Evolutionary conservation across 2,888 invertebrate species (phyloP).

Genomic region (Opisthograptis luteolata): DNA sequence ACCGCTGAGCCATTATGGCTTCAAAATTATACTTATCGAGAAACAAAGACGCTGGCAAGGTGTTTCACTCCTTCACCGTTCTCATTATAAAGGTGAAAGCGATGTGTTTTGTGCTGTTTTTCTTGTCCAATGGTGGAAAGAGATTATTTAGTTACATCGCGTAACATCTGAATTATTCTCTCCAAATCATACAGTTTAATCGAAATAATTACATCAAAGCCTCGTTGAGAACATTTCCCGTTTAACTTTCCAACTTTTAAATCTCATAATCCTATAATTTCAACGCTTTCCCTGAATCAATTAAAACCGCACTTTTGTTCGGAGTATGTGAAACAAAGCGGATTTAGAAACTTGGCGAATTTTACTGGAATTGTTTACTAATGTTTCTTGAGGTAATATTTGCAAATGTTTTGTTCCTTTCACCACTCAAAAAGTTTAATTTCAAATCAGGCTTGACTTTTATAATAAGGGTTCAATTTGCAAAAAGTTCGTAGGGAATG

Average conservation of each 20-base stretch:
- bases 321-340: background rate
- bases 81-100: too few relatives aligned
- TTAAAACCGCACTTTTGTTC: background rate
- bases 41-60: too few relatives aligned
- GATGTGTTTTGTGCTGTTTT: too few relatives aligned
- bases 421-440: slow-evolving; percentile 1
- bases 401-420: background rate
- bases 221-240: background rate
- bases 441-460: slow-evolving; percentile 3
- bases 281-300: background rate
- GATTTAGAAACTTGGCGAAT: background rate
- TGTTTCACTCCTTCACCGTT: too few relatives aligned
- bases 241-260: background rate
- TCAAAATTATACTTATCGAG: too few relatives aligned
- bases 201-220: too few relatives aligned
- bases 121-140: too few relatives aligned
- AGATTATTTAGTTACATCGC: too few relatives aligned
- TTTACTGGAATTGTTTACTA: too few relatives aligned
- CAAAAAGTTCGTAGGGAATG: slow-evolving; percentile 2
- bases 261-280: background rate
- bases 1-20: too few relatives aligned
- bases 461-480: slow-evolving; percentile 16
- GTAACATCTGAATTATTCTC: too few relatives aligned
- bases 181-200: too few relatives aligned
- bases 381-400: background rate